Base-by-base conservation (phyloP, 2,797 vertebrate genomes). In the Microctenopoma stevenorrisi region DNA sequence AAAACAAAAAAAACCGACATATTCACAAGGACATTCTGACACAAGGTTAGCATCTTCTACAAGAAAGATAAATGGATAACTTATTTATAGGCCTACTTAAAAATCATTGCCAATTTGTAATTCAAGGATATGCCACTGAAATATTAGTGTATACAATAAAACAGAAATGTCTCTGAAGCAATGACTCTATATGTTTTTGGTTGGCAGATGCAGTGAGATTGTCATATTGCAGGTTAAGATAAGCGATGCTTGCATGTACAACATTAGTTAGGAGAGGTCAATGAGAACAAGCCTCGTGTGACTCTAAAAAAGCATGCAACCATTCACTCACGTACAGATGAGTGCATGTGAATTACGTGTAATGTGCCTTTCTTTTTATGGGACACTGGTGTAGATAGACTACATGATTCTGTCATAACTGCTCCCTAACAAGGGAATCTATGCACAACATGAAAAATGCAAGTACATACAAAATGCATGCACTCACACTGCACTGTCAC, bases 191-290 rank as follows among this genome's bases (percentile, higher is more conserved):
- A 46, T 72, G 60, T 50, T 77, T 60, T 68, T 50, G 10, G 55
- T 14, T 75, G 82, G 76, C 74, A 81, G 64, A 76, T 66, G 51
- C 53, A 72, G 86, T 85, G 56, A 57, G 44, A 86, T 84, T 85
- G 85, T 82, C 48, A 68, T 61, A 59, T 44, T 79, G 61, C 60
- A 50, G 70, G 53, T 43, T 56, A 56, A 78, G 53, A 62, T 78
- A 73, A 84, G 76, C 67, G 75, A 58, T 35, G 64, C 49, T 66
- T 68, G 66, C 79, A 43, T 25, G 52, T 64, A 65, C n/a, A 72
- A 63, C 60, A 79, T 58, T 52, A 76, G 18, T 53, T 26, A 37
- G 26, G 33, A 79, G 83, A 73, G 82, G 84, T 85, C 76, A 85
- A 50, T 71, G 22, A 75, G 62, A 81, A 59, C 12, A 15, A 4